Base-by-base conservation (phyloP, 2,113 vertebrate species). In the Piliocolobus tephrosceles region DNA sequence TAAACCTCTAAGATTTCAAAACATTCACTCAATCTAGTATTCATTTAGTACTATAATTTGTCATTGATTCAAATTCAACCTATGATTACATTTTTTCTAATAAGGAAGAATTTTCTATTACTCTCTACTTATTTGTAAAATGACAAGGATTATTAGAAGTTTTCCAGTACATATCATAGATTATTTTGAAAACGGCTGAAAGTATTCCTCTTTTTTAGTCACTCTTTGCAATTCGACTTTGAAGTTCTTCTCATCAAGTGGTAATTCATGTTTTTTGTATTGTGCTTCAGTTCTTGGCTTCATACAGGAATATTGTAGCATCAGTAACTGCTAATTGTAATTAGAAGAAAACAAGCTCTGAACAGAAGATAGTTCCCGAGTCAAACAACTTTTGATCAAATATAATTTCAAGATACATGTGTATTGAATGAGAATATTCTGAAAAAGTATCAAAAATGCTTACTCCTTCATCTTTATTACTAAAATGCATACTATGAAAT, bases 51-150 rank as follows among this genome's bases (percentile, higher is more conserved):
- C 12, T 38, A 75, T 64, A 90, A 92, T 81, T 79, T 91, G 55
- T 20, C 18, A 90, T 11, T 88, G 30, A 90, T 92, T 95, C 22
- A 84, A 80, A 85, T 68, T 68, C 91, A 88, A 79, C 18, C 3
- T 68, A 8, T 20, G 11, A 72, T 78, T 5, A 85, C 12, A 88
- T 45, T 75, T 75, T 92, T 83, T 27, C 32, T 86, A 35, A 72
- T 82, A 79, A 86, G 23, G n/a, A 68, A 55, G 25, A 90, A 85
- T 94, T 85, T 95, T 92, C 47, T 82, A 23, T 58, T 92, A 73
- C 5, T 88, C 17, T 89, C 27, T 52, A 78, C 2, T 72, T 38
- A 95, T 64, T 91, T 92, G 32, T 35, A 66, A 88, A 91, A 58
- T 47, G 25, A 45, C 13, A 88, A 92, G 57, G 58, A 81, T 96